Base-by-base conservation (phyloP, 2,797 vertebrate genomes). In the Gymnoscopelus microlampas region DNA sequence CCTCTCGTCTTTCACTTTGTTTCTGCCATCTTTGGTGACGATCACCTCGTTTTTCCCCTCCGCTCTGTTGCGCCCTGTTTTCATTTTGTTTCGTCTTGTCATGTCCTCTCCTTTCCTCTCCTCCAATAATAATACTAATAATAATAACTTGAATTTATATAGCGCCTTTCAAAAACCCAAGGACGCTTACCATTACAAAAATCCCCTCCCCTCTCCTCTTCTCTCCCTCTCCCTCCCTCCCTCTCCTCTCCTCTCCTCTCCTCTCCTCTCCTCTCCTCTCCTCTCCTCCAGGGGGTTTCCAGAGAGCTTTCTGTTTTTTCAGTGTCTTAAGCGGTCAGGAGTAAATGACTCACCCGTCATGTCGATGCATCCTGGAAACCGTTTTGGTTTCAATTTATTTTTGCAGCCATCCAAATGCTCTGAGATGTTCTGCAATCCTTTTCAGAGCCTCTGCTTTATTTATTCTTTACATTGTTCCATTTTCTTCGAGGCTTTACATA, bases 231-330 rank as follows among this genome's bases (percentile, higher is more conserved):
- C 26, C 19, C 19, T 19, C 19, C 19, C 19, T 70, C 62, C 32
- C 3, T 58, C 26, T 29, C 26, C 26, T 29, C 26, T 29, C 26
- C 26, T 29, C 26, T 29, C 26, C 26, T 29, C 26, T 35, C 32
- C 32, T 35, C 32, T 35, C 32, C 32, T 35, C 32, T 35, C 32
- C 32, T 35, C 32, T 6, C 32, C 32, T 35, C 4, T 5, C 32
- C 32, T 32, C 32, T 5, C 32, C 32, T 32, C 32, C 32, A 70
- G 48, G 51, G 60, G 71, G 60, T 81, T 78, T 63, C 67, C 71
- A 64, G 49, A n/a, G 69, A 87, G 83, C 79, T 78, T 59, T 78
- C 80, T 81, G 81, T 85, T 84, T 88, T 90, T 67, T 77, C 66
- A 87, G 81, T 75, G 68, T 73, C 70, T 68, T 70, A 51, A 83